Evolutionary conservation across 2,797 vertebrate genomes (phyloP), one percentile per base, ranked within the genome.

Genomic region (Xerus rutilus): DNA sequence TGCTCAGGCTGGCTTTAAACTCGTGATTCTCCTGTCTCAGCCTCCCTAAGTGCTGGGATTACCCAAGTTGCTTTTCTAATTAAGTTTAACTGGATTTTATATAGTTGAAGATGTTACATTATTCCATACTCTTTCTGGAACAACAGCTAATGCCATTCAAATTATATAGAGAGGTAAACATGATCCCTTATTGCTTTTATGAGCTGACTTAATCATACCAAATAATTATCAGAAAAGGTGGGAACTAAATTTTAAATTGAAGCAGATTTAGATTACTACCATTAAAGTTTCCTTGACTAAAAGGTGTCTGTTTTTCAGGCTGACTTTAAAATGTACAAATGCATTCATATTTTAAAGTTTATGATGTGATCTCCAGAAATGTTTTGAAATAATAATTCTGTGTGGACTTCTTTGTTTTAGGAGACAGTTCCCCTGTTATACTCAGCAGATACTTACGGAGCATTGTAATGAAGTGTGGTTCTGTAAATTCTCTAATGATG

Each of bases 391-490:
- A 94, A 72, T 96, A 88, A 92, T 94, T 84, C 43, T 85, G n/a
- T 95, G 86, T 93, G 93, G 30, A 43, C 85, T 91, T 95, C 5
- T 98, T 93, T 97, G 94, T 93, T 81, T 96, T 89, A 99, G 99
- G 99, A 99, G 99, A 97, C 99, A 99, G 99, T 99, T 99, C 97
- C 99, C 99, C 8, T 99, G 99, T 98, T 99, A 99, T 98, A 99
- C 99, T 65, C 99, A 99, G 98, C 99, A 99, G 98, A 99, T 99
- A 98, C 99, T 99, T 96, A 99, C 99, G 23, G 99, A 99, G 96
- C 99, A 99, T 98, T 99, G 99, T 98, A 99, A 99, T 72, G 99
- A 99, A 98, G 99, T 99, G 83, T 99, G 99, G 99, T 99, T 99
- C 99, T 99, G 99, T 98, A 99, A 99, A 97, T 99, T 99, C 98